Percentiles rank a stretch among this genome's conserved stretches.
These are phyloP conservation scores for Parnassius apollo DNA, from an alignment of 2,888 invertebrate species.

Conservation along the genomic window DNA sequence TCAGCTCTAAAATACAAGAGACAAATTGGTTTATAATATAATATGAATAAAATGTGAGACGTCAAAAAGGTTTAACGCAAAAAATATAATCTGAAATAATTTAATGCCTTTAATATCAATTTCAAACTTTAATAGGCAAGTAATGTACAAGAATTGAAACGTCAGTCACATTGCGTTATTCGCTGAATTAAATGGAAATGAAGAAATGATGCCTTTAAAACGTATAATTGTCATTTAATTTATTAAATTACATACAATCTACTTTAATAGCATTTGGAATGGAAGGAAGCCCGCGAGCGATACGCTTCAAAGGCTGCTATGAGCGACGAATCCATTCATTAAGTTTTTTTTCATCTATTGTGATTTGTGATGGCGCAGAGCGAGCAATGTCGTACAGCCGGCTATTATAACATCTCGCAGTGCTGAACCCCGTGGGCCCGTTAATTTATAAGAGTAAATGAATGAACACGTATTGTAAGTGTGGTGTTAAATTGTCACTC, in stretches of 20 bases:
- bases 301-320: constrained; percentile 38
- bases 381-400: constrained; percentile 21
- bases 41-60: no score
- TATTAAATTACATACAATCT: constrained; percentile 38
- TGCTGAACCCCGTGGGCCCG: constrained; percentile 1
- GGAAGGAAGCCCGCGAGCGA: constrained; percentile 41
- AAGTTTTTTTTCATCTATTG: constrained; percentile 45
- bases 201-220: constrained; percentile 23
- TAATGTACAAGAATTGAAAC: constrained; percentile 2
- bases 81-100: no score
- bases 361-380: constrained; percentile 35
- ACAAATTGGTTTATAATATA: no score
- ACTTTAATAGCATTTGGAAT: constrained; percentile 35
- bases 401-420: constrained; percentile 26
- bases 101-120: no score
- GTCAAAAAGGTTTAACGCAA: no score
- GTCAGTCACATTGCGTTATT: constrained; percentile 19
- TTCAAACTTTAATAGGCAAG: no score
- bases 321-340: constrained; percentile 55
- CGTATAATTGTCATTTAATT: constrained; percentile 30
- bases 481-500: constrained; percentile 12
- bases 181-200: constrained; percentile 19
- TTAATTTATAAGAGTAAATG: constrained; percentile 23
- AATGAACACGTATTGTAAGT: constrained; percentile 16
- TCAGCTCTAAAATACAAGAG: no score